phyloP scores from a whole-genome alignment of 2,888 invertebrate species.

The Leucoma salicis region DNA sequence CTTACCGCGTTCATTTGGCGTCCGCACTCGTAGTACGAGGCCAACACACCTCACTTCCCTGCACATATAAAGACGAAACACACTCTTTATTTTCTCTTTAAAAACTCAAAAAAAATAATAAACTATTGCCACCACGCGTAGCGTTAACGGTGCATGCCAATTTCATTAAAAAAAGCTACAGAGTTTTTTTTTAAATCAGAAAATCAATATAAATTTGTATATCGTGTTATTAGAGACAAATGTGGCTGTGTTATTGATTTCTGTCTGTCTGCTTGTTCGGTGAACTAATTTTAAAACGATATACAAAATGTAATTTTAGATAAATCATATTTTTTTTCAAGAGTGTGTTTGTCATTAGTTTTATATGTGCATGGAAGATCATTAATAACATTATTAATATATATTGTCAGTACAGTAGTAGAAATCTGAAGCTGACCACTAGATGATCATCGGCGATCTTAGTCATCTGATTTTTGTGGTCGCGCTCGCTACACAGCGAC shows the following conservation, averaged over 20 bases:
- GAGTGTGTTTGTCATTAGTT: constrained; percentile 81
- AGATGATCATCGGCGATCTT: constrained; percentile 15
- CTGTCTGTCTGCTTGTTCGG: constrained; percentile 41
- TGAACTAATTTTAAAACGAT: constrained; percentile 37
- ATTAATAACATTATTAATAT: constrained; percentile 52
- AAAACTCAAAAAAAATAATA: constrained; percentile 24
- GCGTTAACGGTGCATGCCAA: constrained; percentile 76
- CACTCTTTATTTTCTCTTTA: constrained; percentile 68
- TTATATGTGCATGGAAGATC: constrained; percentile 81
- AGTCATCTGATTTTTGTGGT: constrained; percentile 18
- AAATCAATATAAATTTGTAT: constrained; percentile 29
- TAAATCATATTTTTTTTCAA: constrained; percentile 39
- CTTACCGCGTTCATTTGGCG: constrained; percentile 43
- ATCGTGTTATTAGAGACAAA: constrained; percentile 35
- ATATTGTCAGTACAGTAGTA: constrained; percentile 50
- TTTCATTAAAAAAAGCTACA: constrained; percentile 67
- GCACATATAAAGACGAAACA: constrained; percentile 82
- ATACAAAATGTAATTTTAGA: constrained; percentile 42
- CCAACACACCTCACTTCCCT: constrained; percentile 62
- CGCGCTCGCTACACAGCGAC: constrained; percentile 19
- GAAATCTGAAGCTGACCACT: constrained; percentile 39
- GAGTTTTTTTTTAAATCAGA: constrained; percentile 40
- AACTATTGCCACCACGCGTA: constrained; percentile 51
- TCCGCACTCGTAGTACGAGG: constrained; percentile 31
- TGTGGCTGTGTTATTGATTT: constrained; percentile 40